Percentiles rank a stretch among this genome's conserved stretches.
Evolutionary conservation across 2,113 vertebrate genomes (phyloP).

Genomic region (Cygnus buccinator): DNA sequence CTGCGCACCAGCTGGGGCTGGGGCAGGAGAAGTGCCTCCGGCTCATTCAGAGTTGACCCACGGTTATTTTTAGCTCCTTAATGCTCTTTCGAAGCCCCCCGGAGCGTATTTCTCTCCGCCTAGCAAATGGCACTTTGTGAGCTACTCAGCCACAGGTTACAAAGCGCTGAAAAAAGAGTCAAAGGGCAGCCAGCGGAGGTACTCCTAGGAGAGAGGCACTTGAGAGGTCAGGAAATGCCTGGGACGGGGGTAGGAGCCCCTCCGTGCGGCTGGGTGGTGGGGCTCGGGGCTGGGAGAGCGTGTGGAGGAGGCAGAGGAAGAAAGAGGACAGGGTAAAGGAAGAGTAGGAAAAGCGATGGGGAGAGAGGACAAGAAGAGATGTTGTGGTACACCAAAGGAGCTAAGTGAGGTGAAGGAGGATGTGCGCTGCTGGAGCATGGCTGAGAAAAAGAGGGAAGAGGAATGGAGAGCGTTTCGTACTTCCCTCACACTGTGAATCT

Average conservation of each 20-base stretch:
- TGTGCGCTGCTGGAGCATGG: neutral
- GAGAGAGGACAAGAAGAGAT: neutral
- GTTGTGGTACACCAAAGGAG: neutral
- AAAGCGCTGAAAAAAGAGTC: constrained; percentile 41
- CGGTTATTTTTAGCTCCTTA: constrained; percentile 78
- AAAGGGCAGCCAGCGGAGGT: constrained; percentile 10
- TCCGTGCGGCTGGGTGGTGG: neutral
- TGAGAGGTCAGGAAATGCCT: constrained; percentile 32
- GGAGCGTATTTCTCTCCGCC: constrained; percentile 60
- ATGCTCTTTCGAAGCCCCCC: constrained; percentile 49
- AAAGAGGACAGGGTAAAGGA: neutral
- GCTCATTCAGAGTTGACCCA: constrained; percentile 58
- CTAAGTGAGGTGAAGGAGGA: neutral
- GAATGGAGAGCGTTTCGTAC: neutral
- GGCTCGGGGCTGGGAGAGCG: neutral
- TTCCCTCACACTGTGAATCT: neutral
- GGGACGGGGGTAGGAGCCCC: neutral
- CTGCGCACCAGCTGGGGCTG: constrained; percentile 22
- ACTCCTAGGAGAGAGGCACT: neutral
- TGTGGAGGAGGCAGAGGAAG: neutral
- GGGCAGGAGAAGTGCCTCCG: constrained; percentile 1
- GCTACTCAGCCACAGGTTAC: constrained; percentile 44
- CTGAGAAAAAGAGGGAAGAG: neutral
- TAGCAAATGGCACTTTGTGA: constrained; percentile 46
- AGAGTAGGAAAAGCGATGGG: neutral